Evolutionary conservation across 30 jellyfish, hydroid and myxozoan genomes (phyloP), one percentile per base, ranked within the genome.

Genomic region (Turritopsis dohrnii): DNA sequence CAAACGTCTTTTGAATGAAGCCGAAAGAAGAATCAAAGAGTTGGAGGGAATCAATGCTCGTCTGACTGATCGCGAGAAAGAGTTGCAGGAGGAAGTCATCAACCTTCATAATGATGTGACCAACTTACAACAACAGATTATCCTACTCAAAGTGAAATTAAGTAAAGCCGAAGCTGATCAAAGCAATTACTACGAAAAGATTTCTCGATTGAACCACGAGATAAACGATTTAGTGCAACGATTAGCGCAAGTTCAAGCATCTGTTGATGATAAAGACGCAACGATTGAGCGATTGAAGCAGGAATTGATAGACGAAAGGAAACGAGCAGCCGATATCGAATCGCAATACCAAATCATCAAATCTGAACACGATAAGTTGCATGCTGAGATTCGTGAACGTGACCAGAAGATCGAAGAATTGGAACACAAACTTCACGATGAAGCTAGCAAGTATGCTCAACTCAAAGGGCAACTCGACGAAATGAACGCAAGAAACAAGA

Each of bases 191-290:
- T 89, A 83, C 52, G 97, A 88, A 72, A 93, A 89, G 89, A 52
- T 87, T 80, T 84, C 72, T 8, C 75, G 52, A 71, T 84, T 88
- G 66, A 82, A 89, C 27, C 71, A 84, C 52, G 97, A 93, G 75
- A 66, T 65, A 21, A 84, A 93, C 84, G 98, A 93, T 22, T 69
- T 89, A 21, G 97, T 88, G 71, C 97, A 93, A 76, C 86, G 80
- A 74, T 79, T 74, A 66, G 95, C 97, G 28, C 82, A 66, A 28
- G 83, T 93, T 76, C 97, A 85, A 81, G 91, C 97, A 9, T 79
- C 98, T 8, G 85, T 89, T 18, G 98, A 88, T 16, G 98, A 93
- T 20, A 89, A 89, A 85, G 98, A 93, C 79, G 71, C 76, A 71
- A 72, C 89, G 9, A 93, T 93, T 41, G 96, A 93, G 75, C 29